These are phyloP conservation scores for Patiria miniata DNA, from an alignment of 35 echinoderm and acorn worm genomes.

Conservation along the genomic window DNA sequence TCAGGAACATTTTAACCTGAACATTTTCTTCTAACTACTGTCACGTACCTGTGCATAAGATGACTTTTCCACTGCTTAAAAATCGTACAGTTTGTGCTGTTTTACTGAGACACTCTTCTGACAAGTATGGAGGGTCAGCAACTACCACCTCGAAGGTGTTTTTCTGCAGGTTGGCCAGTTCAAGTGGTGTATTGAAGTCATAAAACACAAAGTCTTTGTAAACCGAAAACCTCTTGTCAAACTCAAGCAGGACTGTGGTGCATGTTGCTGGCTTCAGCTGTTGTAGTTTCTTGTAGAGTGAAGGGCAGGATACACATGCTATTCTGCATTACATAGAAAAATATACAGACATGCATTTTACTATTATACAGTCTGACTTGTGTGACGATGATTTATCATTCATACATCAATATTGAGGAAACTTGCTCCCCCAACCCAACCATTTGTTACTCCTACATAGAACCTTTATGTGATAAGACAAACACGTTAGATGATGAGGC, in stretches of 20 bases:
- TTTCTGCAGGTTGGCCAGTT: slow-evolving; percentile 37
- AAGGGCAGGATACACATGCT: slow-evolving; percentile 64
- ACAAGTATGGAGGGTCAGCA: slow-evolving; percentile 73
- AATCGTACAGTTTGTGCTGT: slow-evolving; percentile 62
- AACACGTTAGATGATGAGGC: too few relatives aligned
- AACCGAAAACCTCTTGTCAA: slow-evolving; percentile 59
- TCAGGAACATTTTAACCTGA: not conserved
- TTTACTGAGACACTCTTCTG: slow-evolving; percentile 46
- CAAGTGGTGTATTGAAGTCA: slow-evolving; percentile 65
- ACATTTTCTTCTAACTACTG: not conserved
- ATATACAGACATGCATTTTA: not conserved
- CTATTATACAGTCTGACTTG: not conserved
- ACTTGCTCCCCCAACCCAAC: not conserved
- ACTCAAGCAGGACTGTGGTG: slow-evolving; percentile 63
- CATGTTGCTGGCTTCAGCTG: slow-evolving; percentile 54
- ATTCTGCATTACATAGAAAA: slow-evolving; percentile 46
- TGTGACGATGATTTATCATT: not conserved
- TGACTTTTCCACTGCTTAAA: slow-evolving; percentile 65
- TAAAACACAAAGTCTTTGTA: slow-evolving; percentile 77
- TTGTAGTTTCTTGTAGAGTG: slow-evolving; percentile 70
- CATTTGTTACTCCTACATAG: not conserved
- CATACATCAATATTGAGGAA: not conserved
- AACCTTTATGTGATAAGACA: too few relatives aligned
- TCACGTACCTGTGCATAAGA: slow-evolving; percentile 72
- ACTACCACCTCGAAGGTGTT: slow-evolving; percentile 72